Conservation (phyloP, 2,113 vertebrate species). For the Chloropsis hardwickii region DNA sequence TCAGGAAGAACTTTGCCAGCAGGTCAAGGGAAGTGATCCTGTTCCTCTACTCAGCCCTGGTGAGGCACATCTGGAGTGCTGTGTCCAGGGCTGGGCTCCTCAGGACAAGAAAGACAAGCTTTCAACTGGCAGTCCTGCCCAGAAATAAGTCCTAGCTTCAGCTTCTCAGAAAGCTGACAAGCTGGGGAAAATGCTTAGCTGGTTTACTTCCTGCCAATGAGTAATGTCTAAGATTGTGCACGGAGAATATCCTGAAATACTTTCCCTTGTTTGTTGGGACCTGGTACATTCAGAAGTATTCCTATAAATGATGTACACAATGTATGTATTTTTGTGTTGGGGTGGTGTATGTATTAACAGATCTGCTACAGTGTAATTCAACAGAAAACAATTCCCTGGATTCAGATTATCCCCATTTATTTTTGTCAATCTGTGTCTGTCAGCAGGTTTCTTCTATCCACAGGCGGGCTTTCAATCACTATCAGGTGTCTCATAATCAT, state of each 20-base stretch:
- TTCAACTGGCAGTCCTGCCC: not conserved
- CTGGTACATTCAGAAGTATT: not conserved
- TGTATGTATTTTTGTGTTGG: not conserved
- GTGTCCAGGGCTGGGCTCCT: not conserved
- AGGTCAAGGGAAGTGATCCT: not conserved
- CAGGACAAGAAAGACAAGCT: not conserved
- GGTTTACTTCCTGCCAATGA: not conserved
- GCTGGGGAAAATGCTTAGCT: not conserved
- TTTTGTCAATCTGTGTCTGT: not conserved
- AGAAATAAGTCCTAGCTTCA: fast-evolving
- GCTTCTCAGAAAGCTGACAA: not conserved
- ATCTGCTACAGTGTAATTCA: not conserved
- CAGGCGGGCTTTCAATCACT: not conserved
- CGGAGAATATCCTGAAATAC: not conserved
- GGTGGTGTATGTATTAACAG: not conserved
- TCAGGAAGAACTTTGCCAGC: not conserved
- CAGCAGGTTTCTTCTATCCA: not conserved
- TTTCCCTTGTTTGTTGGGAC: not conserved
- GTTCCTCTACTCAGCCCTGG: not conserved
- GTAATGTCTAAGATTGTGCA: not conserved
- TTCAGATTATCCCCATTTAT: not conserved
- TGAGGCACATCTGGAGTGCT: no score
- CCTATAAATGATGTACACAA: not conserved
- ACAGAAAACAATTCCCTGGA: not conserved
- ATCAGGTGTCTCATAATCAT: not conserved